These are phyloP conservation scores for Melanostoma scalare DNA, from an alignment of 2,888 invertebrate species.

Conservation along the genomic window DNA sequence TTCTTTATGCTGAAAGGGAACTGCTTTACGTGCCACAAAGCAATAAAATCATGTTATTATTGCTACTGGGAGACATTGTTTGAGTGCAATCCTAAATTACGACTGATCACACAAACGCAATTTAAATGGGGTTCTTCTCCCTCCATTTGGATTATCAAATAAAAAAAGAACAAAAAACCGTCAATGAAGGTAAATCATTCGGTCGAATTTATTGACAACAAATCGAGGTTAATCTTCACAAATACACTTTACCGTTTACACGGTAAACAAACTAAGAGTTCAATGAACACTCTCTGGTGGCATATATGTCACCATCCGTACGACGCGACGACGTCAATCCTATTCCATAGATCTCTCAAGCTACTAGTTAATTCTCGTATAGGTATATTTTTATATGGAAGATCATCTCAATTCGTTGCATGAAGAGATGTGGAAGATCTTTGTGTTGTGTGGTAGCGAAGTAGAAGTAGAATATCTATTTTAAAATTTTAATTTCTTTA, in stretches of 20 bases:
- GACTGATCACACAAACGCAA: no score
- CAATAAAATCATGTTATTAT: no score
- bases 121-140: no score
- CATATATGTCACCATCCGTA: constrained; percentile 21
- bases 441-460: background rate
- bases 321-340: constrained; percentile 31
- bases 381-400: constrained; percentile 11
- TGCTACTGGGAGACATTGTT: no score
- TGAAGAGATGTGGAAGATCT: constrained; percentile 23
- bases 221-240: constrained; percentile 14
- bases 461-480: constrained; percentile 39
- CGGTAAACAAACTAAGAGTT: constrained; percentile 12
- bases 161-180: no score
- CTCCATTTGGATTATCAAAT: no score
- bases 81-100: no score
- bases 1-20: background rate
- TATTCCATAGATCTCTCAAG: constrained; percentile 34
- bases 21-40: background rate
- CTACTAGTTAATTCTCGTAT: constrained; percentile 13
- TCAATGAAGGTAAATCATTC: background rate
- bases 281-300: constrained; percentile 34
- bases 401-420: constrained; percentile 38
- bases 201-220: background rate
- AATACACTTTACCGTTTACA: background rate
- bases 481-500: constrained; percentile 64